These are phyloP conservation scores for Tupaia tana DNA, from an alignment of 2,113 vertebrate genomes.

Conservation along the genomic window DNA sequence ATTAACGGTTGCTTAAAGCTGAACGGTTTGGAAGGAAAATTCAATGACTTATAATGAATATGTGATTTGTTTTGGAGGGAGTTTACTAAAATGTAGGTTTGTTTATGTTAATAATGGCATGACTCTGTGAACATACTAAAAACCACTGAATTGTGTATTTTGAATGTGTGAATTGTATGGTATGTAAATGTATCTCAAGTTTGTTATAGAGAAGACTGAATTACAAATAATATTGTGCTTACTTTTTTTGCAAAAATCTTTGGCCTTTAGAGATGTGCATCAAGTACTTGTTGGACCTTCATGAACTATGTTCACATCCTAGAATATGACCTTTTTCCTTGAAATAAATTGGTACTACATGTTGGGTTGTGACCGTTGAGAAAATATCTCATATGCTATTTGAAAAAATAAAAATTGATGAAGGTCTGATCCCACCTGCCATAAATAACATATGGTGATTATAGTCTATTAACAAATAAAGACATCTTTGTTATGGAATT, in stretches of 20 bases:
- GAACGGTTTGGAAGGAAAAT: neutral
- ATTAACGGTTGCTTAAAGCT: neutral
- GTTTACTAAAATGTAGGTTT: neutral
- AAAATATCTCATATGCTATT: neutral
- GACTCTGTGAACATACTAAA: neutral
- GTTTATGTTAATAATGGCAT: neutral
- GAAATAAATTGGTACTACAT: neutral
- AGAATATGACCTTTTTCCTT: neutral
- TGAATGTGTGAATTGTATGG: neutral
- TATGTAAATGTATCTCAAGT: constrained; percentile 1
- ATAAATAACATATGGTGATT: neutral
- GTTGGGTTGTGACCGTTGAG: neutral
- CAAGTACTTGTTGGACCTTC: neutral
- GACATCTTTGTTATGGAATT: neutral
- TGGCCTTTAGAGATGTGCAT: neutral
- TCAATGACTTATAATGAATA: neutral
- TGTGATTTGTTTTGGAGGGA: neutral
- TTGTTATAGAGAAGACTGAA: constrained; percentile 19
- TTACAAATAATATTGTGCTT: neutral
- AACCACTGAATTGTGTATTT: neutral
- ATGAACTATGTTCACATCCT: neutral
- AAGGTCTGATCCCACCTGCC: neutral
- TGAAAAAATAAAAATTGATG: constrained; percentile 33
- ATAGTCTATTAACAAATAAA: neutral
- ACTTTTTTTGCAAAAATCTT: neutral